These are phyloP conservation scores for Eupelmus urozonus DNA, from an alignment of 2,888 invertebrate species.

Conservation along the genomic window DNA sequence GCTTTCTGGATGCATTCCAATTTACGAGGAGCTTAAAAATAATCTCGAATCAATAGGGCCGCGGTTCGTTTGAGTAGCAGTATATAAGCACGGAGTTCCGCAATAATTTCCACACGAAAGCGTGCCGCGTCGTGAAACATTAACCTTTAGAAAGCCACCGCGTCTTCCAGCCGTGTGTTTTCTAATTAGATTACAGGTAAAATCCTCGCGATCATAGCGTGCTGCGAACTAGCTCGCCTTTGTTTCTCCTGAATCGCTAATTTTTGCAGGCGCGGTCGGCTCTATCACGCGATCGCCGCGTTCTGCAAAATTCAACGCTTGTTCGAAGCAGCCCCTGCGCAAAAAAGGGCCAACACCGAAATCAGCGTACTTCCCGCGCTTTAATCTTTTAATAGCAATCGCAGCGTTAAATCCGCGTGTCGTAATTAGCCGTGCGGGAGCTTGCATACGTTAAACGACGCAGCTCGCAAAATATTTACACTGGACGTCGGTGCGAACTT, in stretches of 20 bases:
- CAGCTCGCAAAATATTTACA: not conserved
- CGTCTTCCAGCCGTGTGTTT: not conserved
- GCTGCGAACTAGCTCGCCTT: not conserved
- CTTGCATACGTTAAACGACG: not conserved
- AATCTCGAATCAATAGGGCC: no score
- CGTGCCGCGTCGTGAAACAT: not conserved
- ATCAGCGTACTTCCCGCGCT: not conserved
- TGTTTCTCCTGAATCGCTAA: no score
- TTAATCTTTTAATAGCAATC: not conserved
- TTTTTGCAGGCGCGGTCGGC: slow-evolving; percentile 1
- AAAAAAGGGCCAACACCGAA: not conserved
- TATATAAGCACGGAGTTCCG: no score
- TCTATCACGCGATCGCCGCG: slow-evolving; percentile 10
- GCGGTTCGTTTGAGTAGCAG: no score
- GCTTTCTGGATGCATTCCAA: no score
- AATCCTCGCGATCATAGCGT: slow-evolving; percentile 14
- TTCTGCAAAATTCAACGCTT: not conserved
- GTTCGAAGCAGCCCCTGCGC: no score
- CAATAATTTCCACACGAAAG: not conserved
- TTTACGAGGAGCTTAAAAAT: no score
- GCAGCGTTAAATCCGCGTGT: not conserved
- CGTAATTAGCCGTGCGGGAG: not conserved
- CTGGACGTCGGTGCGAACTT: not conserved
- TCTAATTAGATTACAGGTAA: slow-evolving; percentile 38
- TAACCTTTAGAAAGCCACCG: not conserved